Evolutionary conservation across 2,888 invertebrate species (phyloP), one percentile per base, ranked within the genome.

Genomic region (Cheilosia scutellata): DNA sequence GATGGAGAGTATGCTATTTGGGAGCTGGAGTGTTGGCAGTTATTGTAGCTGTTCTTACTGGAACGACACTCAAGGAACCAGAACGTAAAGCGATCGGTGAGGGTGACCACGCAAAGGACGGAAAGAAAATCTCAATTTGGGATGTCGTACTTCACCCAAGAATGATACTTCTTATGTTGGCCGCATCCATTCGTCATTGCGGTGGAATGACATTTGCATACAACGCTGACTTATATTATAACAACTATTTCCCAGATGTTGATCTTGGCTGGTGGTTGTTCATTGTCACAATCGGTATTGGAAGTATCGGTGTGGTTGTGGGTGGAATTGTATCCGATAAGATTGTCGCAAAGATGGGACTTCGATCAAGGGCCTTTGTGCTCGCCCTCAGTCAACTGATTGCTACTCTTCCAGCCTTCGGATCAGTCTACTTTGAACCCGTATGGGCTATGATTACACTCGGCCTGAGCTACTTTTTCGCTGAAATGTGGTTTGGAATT

Each of bases 401-500:
- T 72, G 95, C 97, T 1, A 97, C 97, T 0, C 95, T 97, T 13
- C 96, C 96, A 40, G 97, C 97, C 5, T 97, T 97, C 91, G 97
- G 97, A 6, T 97, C 97, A 4, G 96, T 97, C 2, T 95, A 95
- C 89, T 96, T 96, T 90, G 95, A 94, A 9, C 97, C 97, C 0
- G 93, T 96, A 1, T 96, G 96, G 94, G 97, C 97, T 4, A 97
- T 97, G 95, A 95, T 97, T 87, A 96, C 96, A 0, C 94, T 97
- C 2, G 97, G 97, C n/a, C 93, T 96, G 82, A 97, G 97, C 0
- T 97, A 97, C 91, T 96, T 97, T 93, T 97, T 97, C 89, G 97
- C 97, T 89, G 97, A 97, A 93, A 97, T 97, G 97, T 98, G 97
- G 97, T 97, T 97, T 92, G 97, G 97, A 62, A 97, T 98, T 87